Conservation (phyloP, 2,888 invertebrate genomes). For the Drosophila mimetica region DNA sequence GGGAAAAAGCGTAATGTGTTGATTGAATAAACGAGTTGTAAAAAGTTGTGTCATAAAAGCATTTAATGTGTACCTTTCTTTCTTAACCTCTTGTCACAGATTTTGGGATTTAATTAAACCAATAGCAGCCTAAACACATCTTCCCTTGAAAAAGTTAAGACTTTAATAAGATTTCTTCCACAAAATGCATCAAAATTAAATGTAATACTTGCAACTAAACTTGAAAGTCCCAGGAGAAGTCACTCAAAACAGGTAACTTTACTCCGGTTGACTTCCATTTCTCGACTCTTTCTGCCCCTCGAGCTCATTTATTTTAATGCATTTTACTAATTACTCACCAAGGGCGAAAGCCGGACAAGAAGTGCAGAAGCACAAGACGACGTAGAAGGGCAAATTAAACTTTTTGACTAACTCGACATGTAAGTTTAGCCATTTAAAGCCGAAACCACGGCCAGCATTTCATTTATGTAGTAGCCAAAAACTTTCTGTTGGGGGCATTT, state of each 20-base stretch:
- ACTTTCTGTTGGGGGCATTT: slow-evolving; percentile 51
- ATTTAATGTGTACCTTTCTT: not conserved
- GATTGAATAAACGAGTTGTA: slow-evolving; percentile 34
- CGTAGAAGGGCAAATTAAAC: slow-evolving; percentile 60
- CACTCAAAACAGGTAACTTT: slow-evolving; percentile 36
- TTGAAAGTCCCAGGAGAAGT: not conserved
- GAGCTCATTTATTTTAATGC: slow-evolving; percentile 72
- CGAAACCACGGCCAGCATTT: slow-evolving; percentile 56
- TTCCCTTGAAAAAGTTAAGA: not conserved
- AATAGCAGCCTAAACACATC: not conserved
- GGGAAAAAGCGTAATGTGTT: slow-evolving; percentile 18
- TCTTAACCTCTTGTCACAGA: not conserved
- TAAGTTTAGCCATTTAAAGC: slow-evolving; percentile 70
- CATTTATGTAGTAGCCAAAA: slow-evolving; percentile 55
- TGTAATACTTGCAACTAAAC: slow-evolving; percentile 4
- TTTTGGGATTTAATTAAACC: not conserved
- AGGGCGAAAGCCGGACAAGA: slow-evolving; percentile 24
- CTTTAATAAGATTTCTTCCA: not conserved
- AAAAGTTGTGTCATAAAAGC: slow-evolving; percentile 21
- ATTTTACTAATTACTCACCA: slow-evolving; percentile 70
- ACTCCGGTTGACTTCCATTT: slow-evolving; percentile 18
- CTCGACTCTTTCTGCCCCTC: slow-evolving; percentile 5
- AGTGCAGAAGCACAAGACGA: slow-evolving; percentile 41
- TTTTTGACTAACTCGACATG: slow-evolving; percentile 64
- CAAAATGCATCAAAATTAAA: slow-evolving; percentile 5